These are phyloP conservation scores for Hydropsyche tenuis DNA, from an alignment of 1,140 invertebrate genomes.

Conservation along the genomic window DNA sequence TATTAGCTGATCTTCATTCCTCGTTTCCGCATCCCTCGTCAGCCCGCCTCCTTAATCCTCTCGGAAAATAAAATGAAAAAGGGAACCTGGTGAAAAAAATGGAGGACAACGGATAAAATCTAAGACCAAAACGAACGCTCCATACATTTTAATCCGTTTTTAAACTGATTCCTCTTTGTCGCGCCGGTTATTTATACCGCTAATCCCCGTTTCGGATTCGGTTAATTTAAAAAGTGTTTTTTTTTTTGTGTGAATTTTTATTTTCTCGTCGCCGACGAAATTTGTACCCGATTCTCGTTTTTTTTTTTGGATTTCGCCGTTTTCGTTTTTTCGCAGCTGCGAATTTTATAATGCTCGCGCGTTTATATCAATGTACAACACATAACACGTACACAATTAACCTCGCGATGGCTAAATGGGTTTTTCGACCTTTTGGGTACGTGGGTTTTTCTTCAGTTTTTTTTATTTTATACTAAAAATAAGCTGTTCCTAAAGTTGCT, in stretches of 20 bases:
- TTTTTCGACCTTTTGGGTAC: not conserved
- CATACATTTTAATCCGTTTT: slow-evolving; percentile 5
- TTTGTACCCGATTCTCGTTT: not conserved
- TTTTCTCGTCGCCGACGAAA: not conserved
- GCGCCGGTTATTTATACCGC: no score
- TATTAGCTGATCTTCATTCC: slow-evolving; percentile 14
- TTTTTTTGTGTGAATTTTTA: not conserved
- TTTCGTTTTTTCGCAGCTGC: not conserved
- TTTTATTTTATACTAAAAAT: not conserved
- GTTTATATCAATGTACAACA: not conserved
- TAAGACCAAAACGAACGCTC: not conserved
- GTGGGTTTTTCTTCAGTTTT: no score
- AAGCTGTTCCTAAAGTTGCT: no score
- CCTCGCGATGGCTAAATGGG: not conserved
- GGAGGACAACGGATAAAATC: no score
- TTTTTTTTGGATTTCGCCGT: slow-evolving; percentile 5
- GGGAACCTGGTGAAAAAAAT: no score
- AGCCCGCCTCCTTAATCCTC: not conserved
- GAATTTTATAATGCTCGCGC: not conserved
- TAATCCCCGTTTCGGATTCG: no score
- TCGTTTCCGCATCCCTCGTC: not conserved
- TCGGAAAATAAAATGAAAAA: not conserved
- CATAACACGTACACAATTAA: not conserved
- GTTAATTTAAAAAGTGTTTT: not conserved
- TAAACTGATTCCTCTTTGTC: no score